Evolutionary conservation across 2,113 vertebrate genomes (phyloP).

Genomic region (Odocoileus hemionus): DNA sequence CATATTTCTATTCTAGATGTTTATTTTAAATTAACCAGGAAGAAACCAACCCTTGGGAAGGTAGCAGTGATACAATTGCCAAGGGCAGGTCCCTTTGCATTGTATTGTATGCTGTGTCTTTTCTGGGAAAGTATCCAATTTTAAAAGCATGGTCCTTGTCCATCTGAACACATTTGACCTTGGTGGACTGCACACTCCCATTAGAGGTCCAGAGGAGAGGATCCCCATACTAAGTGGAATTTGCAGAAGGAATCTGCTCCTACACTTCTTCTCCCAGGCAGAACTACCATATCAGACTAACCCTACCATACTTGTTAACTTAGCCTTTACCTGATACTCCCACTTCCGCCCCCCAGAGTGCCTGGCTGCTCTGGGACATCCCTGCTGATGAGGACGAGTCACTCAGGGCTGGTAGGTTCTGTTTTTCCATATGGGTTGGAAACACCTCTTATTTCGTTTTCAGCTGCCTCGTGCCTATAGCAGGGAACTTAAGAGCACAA

Average conservation of each 20-base stretch:
- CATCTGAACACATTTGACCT: background rate
- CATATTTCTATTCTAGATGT: background rate
- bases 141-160: background rate
- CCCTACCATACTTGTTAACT: background rate
- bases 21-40: background rate
- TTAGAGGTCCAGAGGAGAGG: background rate
- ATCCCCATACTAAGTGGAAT: background rate
- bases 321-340: background rate
- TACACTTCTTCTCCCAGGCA: background rate
- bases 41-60: background rate
- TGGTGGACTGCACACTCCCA: background rate
- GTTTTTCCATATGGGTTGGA: background rate
- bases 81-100: background rate
- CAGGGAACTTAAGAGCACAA: background rate
- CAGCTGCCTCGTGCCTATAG: background rate
- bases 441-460: background rate
- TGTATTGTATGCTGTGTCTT: accelerated
- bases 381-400: background rate
- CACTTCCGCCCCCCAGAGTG: no score
- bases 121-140: background rate
- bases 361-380: background rate
- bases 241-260: background rate
- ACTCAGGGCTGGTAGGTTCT: background rate
- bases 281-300: background rate
- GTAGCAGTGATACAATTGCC: background rate